Base-by-base conservation (phyloP, 2,797 vertebrate species). In the Calcarius lapponicus region DNA sequence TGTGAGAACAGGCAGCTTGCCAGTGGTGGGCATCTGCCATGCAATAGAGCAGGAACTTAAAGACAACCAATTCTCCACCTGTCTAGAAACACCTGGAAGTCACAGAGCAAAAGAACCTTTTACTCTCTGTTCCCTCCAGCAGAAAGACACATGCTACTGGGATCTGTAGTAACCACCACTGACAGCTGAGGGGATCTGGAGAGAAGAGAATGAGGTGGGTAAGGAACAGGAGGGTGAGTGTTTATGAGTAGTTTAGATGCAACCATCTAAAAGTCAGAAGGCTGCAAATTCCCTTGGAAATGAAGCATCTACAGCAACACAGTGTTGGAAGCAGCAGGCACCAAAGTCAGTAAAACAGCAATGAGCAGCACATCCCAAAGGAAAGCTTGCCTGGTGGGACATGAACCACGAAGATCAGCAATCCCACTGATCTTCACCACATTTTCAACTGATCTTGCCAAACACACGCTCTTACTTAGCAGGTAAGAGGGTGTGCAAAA, bases 21-120 rank as follows among this genome's bases (percentile, higher is more conserved):
- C 54, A 43, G 13, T 0, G 4, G 11, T 2, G 2, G n/a, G 22
- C 53, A 70, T 13, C 54, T 51, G 62, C 26, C 50, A 17, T 0
- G 12, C 42, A 61, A 14, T 0, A 20, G 0, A 69, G 58, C 54
- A 66, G n/a, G 31, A 60, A 57, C n/a, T 9, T 11, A 50, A 61
- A 76, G 9, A 20, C 28, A 47, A 64, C 3, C 7, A 83, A 40
- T 12, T 17, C 24, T 26, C 7, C 28, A 3, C 10, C 28, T 66
- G 34, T 6, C 64, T 54, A 18, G n/a, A 64, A n/a, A 34, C 16
- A 74, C 1, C 0, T 2, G 26, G 17, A 65, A 80, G 28, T 42
- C 36, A 48, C 34, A 74, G 70, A 48, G 32, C 11, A 83, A 86
- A 67, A 64, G 36, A 31, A 8, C 1, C n/a, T 72, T 21, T 25